A percentile compares a stretch with the other conserved stretches of the same genome.
These are phyloP conservation scores for Zhengitettix transpicula DNA, from an alignment of 2,888 invertebrate genomes.

Conservation along the genomic window DNA sequence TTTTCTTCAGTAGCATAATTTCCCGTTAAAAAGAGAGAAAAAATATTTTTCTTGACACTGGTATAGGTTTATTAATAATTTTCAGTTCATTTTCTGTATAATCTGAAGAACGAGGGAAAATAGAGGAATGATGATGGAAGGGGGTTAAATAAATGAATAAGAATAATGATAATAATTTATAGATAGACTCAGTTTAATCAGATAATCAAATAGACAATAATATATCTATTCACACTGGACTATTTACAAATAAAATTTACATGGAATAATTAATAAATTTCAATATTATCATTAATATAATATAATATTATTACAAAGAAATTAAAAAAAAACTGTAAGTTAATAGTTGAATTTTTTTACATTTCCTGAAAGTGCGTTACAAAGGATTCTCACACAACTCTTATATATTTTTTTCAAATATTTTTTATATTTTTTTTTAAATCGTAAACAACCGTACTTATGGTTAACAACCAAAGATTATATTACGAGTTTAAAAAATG, in stretches of 20 bases:
- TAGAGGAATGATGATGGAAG: too few species aligned
- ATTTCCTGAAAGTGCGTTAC: conserved; percentile 8
- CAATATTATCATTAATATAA: conserved; percentile 15
- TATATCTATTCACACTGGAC: conserved; percentile 32
- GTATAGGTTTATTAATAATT: too few species aligned
- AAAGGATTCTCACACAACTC: conserved; percentile 3
- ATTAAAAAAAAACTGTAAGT: conserved; percentile 3
- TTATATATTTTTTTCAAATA: too few species aligned
- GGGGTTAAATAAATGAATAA: too few species aligned
- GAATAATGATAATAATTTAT: neutral
- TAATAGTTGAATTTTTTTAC: conserved; percentile 6
- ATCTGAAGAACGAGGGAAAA: too few species aligned
- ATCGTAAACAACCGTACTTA: too few species aligned
- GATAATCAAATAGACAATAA: conserved; percentile 32
- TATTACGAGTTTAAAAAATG: neutral
- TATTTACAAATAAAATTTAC: conserved; percentile 31
- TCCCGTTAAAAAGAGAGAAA: too few species aligned
- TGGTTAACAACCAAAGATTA: neutral
- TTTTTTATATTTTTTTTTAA: too few species aligned
- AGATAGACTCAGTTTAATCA: conserved; percentile 28
- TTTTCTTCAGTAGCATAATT: too few species aligned
- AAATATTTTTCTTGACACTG: too few species aligned
- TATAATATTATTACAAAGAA: conserved; percentile 30
- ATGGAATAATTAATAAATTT: conserved; percentile 12
- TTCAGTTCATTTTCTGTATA: too few species aligned